These are phyloP conservation scores for Cavia porcellus DNA, from an alignment of 2,113 vertebrate genomes.

Conservation along the genomic window DNA sequence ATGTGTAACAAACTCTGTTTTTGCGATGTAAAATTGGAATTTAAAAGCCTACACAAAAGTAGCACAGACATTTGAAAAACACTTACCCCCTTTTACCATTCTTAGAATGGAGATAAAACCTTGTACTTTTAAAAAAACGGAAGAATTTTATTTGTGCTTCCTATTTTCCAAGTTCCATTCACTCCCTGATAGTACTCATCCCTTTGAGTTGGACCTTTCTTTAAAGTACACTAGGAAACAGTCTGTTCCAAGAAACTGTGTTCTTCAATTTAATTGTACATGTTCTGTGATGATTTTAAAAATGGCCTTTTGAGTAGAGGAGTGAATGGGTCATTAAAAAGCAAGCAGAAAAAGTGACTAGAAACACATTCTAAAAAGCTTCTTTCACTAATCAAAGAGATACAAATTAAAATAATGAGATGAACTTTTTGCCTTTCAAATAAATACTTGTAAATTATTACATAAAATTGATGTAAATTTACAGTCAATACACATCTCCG, in stretches of 20 bases:
- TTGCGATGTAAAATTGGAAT: slow-evolving; percentile 10
- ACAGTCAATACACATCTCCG: background rate
- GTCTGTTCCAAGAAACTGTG: slow-evolving; percentile 18
- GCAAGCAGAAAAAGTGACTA: slow-evolving; percentile 35
- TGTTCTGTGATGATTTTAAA: slow-evolving; percentile 41
- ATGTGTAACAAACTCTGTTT: background rate
- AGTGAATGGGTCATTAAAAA: slow-evolving; percentile 45
- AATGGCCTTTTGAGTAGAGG: slow-evolving; percentile 62
- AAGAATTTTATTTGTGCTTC: slow-evolving; percentile 14
- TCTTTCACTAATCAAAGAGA: slow-evolving; percentile 13
- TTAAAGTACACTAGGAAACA: slow-evolving; percentile 10
- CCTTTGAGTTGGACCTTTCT: background rate
- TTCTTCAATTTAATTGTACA: slow-evolving; percentile 53
- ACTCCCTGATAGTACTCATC: background rate
- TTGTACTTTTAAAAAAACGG: slow-evolving; percentile 14
- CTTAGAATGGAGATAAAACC: slow-evolving; percentile 24
- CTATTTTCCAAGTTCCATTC: background rate
- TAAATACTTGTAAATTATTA: slow-evolving; percentile 42
- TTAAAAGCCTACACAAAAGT: background rate
- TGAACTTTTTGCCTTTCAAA: background rate
- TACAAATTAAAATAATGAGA: slow-evolving; percentile 60
- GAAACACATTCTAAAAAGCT: background rate
- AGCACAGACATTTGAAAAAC: background rate
- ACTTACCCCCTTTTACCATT: background rate
- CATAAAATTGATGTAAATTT: background rate